Evolutionary conservation across 2,797 vertebrate genomes (phyloP).

Genomic region (Alosa sapidissima): DNA sequence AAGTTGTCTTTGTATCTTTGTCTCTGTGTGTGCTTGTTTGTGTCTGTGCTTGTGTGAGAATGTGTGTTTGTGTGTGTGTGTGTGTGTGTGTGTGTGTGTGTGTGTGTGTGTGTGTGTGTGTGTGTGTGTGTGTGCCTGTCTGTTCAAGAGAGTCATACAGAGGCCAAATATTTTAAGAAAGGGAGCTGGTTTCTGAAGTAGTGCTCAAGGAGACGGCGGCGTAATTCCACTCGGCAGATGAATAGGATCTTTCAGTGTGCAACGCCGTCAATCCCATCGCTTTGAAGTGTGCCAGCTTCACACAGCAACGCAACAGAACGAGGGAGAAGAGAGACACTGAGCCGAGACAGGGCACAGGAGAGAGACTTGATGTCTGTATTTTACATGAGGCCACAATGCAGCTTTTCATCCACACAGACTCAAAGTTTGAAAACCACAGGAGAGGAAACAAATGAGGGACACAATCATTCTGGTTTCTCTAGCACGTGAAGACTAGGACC

Average conservation of each 20-base stretch:
- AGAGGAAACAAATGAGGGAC: neutral
- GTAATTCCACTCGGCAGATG: slow-evolving; percentile 76
- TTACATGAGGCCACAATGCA: slow-evolving; percentile 54
- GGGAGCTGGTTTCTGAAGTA: slow-evolving; percentile 72
- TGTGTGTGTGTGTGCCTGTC: slow-evolving; percentile 43
- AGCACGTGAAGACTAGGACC: neutral
- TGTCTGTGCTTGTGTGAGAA: neutral
- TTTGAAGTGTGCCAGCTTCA: slow-evolving; percentile 78
- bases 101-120: neutral
- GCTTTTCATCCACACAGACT: slow-evolving; percentile 44
- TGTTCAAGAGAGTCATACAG: slow-evolving; percentile 70
- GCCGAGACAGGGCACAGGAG: slow-evolving; percentile 42
- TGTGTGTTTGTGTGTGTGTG: neutral
- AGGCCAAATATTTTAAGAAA: slow-evolving; percentile 79
- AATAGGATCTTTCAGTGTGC: slow-evolving; percentile 74
- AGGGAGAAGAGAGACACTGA: slow-evolving; percentile 15
- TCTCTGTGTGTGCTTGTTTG: slow-evolving; percentile 15
- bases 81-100: neutral
- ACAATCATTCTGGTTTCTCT: neutral
- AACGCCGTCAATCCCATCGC: slow-evolving; percentile 69
- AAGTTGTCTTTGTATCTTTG: slow-evolving; percentile 24
- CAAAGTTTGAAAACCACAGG: neutral
- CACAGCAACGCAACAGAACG: slow-evolving; percentile 65
- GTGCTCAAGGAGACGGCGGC: slow-evolving; percentile 71
- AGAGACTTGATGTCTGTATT: slow-evolving; percentile 68